Conservation (phyloP, 2,113 vertebrate species). For the Cyprinodon variegatus region DNA sequence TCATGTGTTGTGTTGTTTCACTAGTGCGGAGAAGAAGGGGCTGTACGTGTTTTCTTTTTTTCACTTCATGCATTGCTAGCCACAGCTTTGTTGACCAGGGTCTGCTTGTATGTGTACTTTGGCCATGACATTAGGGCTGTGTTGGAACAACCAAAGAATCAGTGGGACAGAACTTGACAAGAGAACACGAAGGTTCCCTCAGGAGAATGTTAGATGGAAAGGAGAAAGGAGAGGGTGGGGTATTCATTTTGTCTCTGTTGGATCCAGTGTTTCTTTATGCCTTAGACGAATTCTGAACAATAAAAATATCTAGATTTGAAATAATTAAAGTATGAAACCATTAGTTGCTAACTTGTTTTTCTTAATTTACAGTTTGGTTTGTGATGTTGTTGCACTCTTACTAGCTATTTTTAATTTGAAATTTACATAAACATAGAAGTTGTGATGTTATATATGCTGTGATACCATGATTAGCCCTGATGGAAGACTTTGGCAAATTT, state of each 20-base stretch:
- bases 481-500: neutral
- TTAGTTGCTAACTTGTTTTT: too few species aligned
- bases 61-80: constrained; percentile 73
- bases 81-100: constrained; percentile 65
- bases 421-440: neutral
- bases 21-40: neutral
- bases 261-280: constrained; percentile 27
- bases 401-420: too few species aligned
- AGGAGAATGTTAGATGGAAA: constrained; percentile 44
- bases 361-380: neutral
- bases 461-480: neutral
- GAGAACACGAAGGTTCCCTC: constrained; percentile 65
- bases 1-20: constrained; percentile 50
- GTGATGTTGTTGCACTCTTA: neutral
- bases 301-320: constrained; percentile 8
- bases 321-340: too few species aligned
- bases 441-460: neutral
- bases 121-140: constrained; percentile 59
- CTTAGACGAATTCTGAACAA: neutral
- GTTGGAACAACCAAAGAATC: constrained; percentile 63
- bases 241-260: constrained; percentile 47
- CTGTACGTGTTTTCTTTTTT: constrained; percentile 51
- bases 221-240: constrained; percentile 31
- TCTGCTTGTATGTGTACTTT: constrained; percentile 64
- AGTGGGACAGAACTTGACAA: constrained; percentile 76